Conservation (phyloP, 2,797 vertebrate species). For the Pseudomugil gertrudae region DNA sequence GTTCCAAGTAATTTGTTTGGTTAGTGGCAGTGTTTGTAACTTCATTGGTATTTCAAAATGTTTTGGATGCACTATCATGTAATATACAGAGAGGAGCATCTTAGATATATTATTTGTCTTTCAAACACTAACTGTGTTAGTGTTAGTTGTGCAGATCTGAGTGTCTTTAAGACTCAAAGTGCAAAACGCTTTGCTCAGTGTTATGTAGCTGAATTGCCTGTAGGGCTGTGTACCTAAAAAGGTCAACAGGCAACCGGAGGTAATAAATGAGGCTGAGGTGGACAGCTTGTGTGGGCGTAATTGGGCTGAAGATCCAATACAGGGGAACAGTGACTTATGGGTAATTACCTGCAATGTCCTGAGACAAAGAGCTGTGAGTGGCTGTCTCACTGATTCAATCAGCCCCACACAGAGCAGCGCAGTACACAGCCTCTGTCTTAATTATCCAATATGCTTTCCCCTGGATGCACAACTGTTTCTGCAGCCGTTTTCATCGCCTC, state of each 20-base stretch:
- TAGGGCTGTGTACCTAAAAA: slow-evolving; percentile 72
- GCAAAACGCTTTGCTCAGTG: slow-evolving; percentile 45
- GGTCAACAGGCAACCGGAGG: slow-evolving; percentile 82
- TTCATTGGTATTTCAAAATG: not conserved
- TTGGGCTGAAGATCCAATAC: slow-evolving; percentile 82
- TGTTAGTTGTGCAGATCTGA: not conserved
- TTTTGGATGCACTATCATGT: not conserved
- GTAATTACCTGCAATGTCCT: slow-evolving; percentile 87
- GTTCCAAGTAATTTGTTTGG: not conserved
- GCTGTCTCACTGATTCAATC: slow-evolving; percentile 82
- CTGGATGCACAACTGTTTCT: slow-evolving; percentile 61
- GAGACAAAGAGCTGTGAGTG: slow-evolving; percentile 80
- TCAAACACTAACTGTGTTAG: not conserved
- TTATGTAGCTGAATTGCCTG: slow-evolving; percentile 62
- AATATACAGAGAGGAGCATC: not conserved
- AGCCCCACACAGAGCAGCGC: slow-evolving; percentile 79
- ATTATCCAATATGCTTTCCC: slow-evolving; percentile 84
- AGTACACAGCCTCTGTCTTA: slow-evolving; percentile 79
- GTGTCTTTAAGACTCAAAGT: slow-evolving; percentile 29
- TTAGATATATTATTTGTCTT: not conserved
- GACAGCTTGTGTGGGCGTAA: slow-evolving; percentile 78
- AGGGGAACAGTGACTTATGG: slow-evolving; percentile 81
- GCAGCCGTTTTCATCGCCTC: slow-evolving; percentile 55
- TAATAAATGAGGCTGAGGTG: slow-evolving; percentile 75
- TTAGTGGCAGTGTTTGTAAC: not conserved